Conservation (phyloP, 2,888 invertebrate species). For the Spatulosminthurus flaviceps region DNA sequence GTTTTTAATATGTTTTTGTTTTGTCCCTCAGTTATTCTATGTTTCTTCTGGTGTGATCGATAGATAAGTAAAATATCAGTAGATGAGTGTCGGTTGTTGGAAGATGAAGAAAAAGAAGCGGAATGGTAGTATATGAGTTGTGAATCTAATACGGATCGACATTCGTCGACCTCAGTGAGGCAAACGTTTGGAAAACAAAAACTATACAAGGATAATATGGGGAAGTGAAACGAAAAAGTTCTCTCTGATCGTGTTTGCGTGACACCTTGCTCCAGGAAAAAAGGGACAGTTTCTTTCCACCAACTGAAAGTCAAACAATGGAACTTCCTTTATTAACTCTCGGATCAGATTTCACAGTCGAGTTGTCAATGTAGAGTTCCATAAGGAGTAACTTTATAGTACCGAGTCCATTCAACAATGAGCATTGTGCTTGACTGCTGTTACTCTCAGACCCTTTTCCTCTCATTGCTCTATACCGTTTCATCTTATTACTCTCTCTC, state of each 20-base stretch:
- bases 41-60: too few species aligned
- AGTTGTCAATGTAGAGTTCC: conserved; percentile 41
- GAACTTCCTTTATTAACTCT: conserved; percentile 52
- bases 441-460: background rate
- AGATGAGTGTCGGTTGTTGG: background rate
- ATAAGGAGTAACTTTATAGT: conserved; percentile 6
- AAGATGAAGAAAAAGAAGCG: background rate
- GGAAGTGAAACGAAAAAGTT: conserved; percentile 16
- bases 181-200: conserved; percentile 34
- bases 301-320: conserved; percentile 48
- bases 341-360: conserved; percentile 49
- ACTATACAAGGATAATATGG: background rate
- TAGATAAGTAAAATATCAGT: background rate
- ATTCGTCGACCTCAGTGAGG: conserved; percentile 34
- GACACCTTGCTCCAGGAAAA: conserved; percentile 43
- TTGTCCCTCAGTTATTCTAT: too few species aligned
- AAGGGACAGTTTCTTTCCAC: conserved; percentile 45
- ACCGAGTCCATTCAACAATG: background rate
- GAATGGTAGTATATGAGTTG: background rate
- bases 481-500: background rate
- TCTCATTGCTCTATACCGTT: background rate
- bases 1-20: too few species aligned
- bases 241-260: conserved; percentile 41
- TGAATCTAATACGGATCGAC: conserved; percentile 39
- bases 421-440: conserved; percentile 23